phyloP scores from a whole-genome alignment of 1,140 invertebrate genomes.

The Apis dorsata region DNA sequence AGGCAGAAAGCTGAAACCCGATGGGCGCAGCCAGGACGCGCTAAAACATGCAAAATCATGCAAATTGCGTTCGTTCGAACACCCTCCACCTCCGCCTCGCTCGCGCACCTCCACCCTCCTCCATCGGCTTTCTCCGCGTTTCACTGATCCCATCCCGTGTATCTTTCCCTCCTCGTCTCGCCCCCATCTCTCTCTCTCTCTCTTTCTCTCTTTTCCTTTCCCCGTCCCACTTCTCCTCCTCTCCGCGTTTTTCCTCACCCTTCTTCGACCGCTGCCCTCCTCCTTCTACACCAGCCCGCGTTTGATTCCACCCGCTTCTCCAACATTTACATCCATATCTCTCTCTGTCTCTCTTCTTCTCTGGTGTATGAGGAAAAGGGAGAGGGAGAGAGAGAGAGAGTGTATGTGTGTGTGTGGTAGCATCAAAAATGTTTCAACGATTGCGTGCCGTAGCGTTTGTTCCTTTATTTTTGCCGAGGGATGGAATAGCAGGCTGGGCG shows the following conservation, averaged over 20 bases:
- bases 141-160: constrained; percentile 45
- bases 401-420: constrained; percentile 58
- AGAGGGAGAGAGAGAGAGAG: too few species aligned
- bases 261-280: constrained; percentile 1
- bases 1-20: constrained; percentile 76
- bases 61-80: constrained; percentile 78
- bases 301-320: too few species aligned
- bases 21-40: constrained; percentile 73
- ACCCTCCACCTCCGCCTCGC: constrained; percentile 42
- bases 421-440: constrained; percentile 78
- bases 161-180: constrained; percentile 13
- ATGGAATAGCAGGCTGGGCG: constrained; percentile 76
- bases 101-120: constrained; percentile 21
- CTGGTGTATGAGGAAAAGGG: too few species aligned
- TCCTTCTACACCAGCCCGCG: neutral
- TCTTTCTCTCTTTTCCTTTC: constrained; percentile 17
- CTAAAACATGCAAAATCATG: constrained; percentile 80
- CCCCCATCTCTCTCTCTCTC: constrained; percentile 52
- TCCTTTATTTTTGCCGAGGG: constrained; percentile 77
- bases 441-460: constrained; percentile 76
- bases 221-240: constrained; percentile 11
- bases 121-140: constrained; percentile 53
- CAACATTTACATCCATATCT: too few species aligned
- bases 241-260: neutral
- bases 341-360: too few species aligned